Evolutionary conservation across 1,140 invertebrate species (phyloP).

Genomic region (Drosophila tsacasi): DNA sequence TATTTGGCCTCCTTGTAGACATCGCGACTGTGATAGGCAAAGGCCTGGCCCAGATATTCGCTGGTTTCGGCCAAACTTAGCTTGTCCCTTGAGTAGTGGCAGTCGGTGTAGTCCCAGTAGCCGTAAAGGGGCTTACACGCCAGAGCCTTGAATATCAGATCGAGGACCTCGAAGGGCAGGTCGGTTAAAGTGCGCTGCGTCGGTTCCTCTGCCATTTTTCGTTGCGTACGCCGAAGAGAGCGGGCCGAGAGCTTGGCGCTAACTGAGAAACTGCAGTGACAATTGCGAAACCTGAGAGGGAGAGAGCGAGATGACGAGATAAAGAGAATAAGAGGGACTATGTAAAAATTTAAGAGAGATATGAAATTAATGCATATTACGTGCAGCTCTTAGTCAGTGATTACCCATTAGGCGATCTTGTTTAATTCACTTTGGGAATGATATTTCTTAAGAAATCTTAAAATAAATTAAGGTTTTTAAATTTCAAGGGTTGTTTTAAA

Average conservation of each 20-base stretch:
- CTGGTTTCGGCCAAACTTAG: not conserved
- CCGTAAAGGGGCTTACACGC: not conserved
- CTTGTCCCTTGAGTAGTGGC: not conserved
- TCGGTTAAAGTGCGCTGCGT: conserved; percentile 2
- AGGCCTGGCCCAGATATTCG: conserved; percentile 3
- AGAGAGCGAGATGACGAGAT: not conserved
- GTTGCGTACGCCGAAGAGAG: not conserved
- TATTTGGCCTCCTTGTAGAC: not conserved
- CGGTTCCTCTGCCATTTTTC: not conserved
- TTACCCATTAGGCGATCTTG: not conserved
- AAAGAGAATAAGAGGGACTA: no score
- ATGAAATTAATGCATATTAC: no score
- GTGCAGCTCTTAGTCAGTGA: not conserved
- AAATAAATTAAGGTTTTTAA: no score
- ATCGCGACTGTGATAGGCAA: conserved; percentile 9
- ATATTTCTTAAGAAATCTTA: not conserved
- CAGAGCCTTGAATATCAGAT: not conserved
- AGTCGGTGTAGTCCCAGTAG: no score
- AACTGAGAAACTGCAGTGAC: not conserved
- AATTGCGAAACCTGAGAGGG: not conserved
- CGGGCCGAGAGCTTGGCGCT: not conserved
- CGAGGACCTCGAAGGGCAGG: conserved; percentile 3
- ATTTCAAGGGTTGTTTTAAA: no score
- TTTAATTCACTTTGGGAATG: not conserved
- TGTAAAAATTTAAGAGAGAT: not conserved